phyloP scores from a whole-genome alignment of 2,113 vertebrate species.

The Cyanoderma ruficeps region DNA sequence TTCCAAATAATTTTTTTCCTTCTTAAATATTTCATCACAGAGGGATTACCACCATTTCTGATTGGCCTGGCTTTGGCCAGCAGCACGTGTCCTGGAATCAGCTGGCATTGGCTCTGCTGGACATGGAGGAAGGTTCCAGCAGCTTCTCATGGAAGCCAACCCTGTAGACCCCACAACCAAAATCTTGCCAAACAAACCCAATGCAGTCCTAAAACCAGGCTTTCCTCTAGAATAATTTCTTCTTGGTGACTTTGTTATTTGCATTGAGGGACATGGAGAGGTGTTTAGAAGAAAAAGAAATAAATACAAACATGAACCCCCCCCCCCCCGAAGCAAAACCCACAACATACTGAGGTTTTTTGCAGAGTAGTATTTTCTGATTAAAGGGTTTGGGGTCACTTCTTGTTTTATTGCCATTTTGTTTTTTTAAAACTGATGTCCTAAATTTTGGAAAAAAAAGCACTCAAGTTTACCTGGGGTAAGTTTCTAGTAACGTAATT shows the following conservation, averaged over 20 bases:
- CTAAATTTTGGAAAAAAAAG: background rate
- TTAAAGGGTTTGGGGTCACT: background rate
- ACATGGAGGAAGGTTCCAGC: background rate
- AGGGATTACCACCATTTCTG: background rate
- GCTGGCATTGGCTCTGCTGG: background rate
- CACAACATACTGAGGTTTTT: background rate
- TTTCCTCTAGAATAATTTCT: background rate
- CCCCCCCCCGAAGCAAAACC: rapidly evolving
- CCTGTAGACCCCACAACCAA: too few relatives aligned
- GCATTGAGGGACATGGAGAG: rapidly evolving
- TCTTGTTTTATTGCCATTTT: background rate
- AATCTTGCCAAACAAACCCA: background rate
- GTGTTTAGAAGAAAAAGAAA: background rate
- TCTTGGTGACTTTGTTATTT: background rate
- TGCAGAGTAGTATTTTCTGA: background rate
- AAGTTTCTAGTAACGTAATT: background rate
- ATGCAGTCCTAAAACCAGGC: background rate
- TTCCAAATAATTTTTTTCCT: background rate
- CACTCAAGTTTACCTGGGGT: background rate
- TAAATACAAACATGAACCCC: rapidly evolving
- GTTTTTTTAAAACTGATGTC: background rate
- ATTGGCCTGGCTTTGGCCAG: background rate
- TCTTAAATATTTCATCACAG: background rate
- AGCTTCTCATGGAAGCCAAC: background rate
- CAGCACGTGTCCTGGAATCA: background rate